Evolutionary conservation across 2,113 vertebrate species (phyloP).

Genomic region (Merops nubicus): DNA sequence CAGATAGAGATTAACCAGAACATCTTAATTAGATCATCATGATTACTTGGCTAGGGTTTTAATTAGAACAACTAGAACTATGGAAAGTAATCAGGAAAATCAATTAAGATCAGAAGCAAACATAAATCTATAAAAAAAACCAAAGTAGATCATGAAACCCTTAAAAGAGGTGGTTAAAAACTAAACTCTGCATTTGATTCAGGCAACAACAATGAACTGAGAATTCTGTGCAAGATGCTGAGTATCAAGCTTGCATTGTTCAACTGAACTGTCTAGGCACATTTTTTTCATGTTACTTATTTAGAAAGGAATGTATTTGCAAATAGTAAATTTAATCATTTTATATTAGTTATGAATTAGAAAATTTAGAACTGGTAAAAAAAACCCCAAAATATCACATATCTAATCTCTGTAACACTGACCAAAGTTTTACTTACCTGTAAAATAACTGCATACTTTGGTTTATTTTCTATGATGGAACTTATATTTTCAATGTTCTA

Average conservation of each 20-base stretch:
- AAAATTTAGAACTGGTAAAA: not conserved
- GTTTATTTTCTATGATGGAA: not conserved
- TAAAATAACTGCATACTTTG: not conserved
- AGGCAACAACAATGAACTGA: not conserved
- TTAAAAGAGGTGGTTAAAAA: not conserved
- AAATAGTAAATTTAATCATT: not conserved
- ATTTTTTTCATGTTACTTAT: not conserved
- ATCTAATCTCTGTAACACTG: not conserved
- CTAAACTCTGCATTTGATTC: not conserved
- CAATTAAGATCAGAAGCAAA: constrained; percentile 24
- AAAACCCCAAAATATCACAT: not conserved
- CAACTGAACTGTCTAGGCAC: not conserved
- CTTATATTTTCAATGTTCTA: not conserved
- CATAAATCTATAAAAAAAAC: not conserved
- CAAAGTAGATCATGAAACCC: not conserved
- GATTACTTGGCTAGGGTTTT: constrained; percentile 25
- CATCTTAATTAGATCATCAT: constrained; percentile 19
- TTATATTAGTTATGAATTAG: not conserved
- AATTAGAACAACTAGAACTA: constrained; percentile 17
- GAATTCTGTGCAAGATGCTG: not conserved
- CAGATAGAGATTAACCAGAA: not conserved
- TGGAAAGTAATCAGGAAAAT: constrained; percentile 23
- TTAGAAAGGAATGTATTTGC: not conserved
- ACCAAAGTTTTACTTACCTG: not conserved
- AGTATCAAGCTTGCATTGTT: not conserved